A percentile compares a stretch with the other conserved stretches of the same genome.
Evolutionary conservation across 2,113 vertebrate genomes (phyloP).

Genomic region (Notarius lentiginosus): DNA sequence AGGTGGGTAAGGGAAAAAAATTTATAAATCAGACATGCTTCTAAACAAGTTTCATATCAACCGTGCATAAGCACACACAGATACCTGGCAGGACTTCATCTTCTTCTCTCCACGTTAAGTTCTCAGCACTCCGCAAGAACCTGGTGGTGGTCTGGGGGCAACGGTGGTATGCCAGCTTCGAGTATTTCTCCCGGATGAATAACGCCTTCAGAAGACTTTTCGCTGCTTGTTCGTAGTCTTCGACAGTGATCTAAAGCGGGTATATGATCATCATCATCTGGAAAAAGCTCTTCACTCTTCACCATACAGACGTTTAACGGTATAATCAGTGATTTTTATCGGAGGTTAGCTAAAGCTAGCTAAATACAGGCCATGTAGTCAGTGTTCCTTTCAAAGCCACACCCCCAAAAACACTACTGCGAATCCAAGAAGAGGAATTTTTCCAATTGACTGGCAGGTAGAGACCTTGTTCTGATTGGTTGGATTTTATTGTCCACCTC

Average conservation of each 20-base stretch:
- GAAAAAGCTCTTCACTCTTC: not conserved
- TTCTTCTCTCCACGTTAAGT: slow-evolving; percentile 77
- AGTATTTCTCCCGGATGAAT: slow-evolving; percentile 92
- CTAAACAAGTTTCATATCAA: not conserved
- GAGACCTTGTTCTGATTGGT: not conserved
- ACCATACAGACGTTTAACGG: not conserved
- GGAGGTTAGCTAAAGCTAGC: not conserved
- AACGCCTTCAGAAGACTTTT: slow-evolving; percentile 86
- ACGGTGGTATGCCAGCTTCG: slow-evolving; percentile 87
- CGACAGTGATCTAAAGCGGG: slow-evolving; percentile 84
- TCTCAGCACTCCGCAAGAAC: slow-evolving; percentile 76
- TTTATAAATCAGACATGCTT: not conserved
- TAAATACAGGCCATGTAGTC: not conserved
- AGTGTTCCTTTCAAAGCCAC: not conserved
- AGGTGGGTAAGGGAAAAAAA: too few species aligned
- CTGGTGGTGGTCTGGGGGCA: slow-evolving; percentile 83
- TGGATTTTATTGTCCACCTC: not conserved
- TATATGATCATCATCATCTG: not conserved
- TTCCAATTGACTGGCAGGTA: not conserved
- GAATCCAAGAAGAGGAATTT: not conserved
- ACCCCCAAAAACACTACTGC: not conserved
- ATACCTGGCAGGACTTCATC: slow-evolving; percentile 88
- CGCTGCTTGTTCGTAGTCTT: slow-evolving; percentile 93
- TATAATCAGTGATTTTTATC: not conserved
- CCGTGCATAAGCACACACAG: not conserved